These are phyloP conservation scores for Sander vitreus DNA, from an alignment of 2,113 vertebrate species.

Conservation along the genomic window DNA sequence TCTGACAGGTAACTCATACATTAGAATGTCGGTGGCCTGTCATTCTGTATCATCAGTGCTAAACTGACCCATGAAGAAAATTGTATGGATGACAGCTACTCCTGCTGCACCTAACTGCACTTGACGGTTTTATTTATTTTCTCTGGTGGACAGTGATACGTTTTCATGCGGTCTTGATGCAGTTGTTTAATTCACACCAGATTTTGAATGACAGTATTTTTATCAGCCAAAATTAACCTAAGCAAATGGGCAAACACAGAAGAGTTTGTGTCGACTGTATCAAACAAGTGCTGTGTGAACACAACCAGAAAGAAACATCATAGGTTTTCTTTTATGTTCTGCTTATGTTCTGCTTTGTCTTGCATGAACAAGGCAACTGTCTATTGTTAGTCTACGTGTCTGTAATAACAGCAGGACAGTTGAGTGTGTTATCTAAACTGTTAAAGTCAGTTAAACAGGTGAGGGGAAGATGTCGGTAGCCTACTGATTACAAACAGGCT, in stretches of 20 bases:
- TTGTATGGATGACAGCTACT: not conserved
- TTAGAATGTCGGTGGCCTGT: not conserved
- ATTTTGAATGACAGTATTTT: not conserved
- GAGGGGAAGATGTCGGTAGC: too few relatives aligned
- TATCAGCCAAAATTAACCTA: not conserved
- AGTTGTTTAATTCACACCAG: not conserved
- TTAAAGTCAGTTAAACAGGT: too few relatives aligned
- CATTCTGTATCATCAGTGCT: not conserved
- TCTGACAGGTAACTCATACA: not conserved
- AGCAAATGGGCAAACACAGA: not conserved
- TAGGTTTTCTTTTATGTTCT: not conserved
- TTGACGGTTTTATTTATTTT: not conserved
- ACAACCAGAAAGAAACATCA: not conserved
- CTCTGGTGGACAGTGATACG: not conserved
- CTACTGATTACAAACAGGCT: too few relatives aligned
- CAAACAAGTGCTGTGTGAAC: constrained; percentile 2
- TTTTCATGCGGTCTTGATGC: not conserved
- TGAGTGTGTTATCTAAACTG: too few relatives aligned
- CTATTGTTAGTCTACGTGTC: too few relatives aligned
- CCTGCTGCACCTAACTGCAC: not conserved
- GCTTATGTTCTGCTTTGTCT: not conserved
- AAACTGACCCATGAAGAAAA: not conserved
- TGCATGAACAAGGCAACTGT: not conserved
- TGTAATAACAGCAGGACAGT: too few relatives aligned
- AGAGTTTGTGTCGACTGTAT: not conserved